Evolutionary conservation across 2,113 vertebrate species (phyloP).

Genomic region (Platycercus adscitus): DNA sequence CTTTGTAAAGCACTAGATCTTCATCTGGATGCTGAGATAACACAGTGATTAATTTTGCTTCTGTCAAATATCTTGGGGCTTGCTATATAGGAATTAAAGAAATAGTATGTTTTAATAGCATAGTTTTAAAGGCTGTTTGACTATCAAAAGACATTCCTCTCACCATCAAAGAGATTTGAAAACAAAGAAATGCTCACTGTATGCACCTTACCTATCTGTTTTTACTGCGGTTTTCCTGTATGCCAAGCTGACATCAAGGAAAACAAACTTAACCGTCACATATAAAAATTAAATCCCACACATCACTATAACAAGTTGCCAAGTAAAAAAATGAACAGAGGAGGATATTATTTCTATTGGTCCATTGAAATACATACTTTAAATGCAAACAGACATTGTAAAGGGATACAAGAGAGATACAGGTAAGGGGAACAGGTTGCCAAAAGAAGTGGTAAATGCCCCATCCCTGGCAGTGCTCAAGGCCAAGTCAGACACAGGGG

Average conservation of each 20-base stretch:
- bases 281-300: neutral
- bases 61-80: slow-evolving; percentile 14
- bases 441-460: neutral
- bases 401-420: neutral
- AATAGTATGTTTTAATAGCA: neutral
- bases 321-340: neutral
- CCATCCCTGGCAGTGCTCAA: neutral
- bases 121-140: neutral
- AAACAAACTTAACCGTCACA: neutral
- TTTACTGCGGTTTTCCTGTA: neutral
- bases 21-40: slow-evolving; percentile 53
- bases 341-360: neutral
- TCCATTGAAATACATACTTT: neutral
- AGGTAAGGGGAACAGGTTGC: neutral
- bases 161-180: neutral
- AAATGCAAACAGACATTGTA: neutral
- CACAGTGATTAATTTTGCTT: slow-evolving; percentile 45
- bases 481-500: neutral
- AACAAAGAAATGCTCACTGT: neutral
- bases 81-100: slow-evolving; percentile 13
- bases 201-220: neutral
- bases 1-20: slow-evolving; percentile 65
- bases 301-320: neutral
- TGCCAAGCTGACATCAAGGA: neutral
- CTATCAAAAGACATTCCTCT: slow-evolving; percentile 3